Percentiles rank a stretch among this genome's conserved stretches.
These are phyloP conservation scores for Rhagium mordax DNA, from an alignment of 2,888 invertebrate species.

Conservation along the genomic window DNA sequence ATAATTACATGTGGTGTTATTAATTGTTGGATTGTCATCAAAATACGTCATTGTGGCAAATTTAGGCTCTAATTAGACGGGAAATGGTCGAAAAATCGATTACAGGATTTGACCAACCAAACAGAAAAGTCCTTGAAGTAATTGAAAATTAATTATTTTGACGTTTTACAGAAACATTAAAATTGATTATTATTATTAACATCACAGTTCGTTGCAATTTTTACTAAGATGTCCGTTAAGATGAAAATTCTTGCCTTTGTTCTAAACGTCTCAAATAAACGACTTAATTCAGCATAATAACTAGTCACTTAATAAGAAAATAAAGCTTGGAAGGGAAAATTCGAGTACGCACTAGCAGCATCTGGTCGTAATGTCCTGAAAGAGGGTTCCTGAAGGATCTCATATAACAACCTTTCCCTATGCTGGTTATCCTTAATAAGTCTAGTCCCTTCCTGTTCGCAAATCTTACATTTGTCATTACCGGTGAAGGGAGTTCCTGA, in stretches of 20 bases:
- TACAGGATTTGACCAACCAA: too few species aligned
- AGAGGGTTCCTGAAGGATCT: slow-evolving; percentile 37
- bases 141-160: too few species aligned
- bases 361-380: slow-evolving; percentile 48
- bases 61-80: too few species aligned
- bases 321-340: slow-evolving; percentile 51
- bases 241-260: neutral
- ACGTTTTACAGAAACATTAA: too few species aligned
- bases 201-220: neutral
- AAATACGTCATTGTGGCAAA: too few species aligned
- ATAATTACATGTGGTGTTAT: too few species aligned
- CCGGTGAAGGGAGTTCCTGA: slow-evolving; percentile 21
- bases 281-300: slow-evolving; percentile 56
- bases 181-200: neutral
- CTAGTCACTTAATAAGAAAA: slow-evolving; percentile 59
- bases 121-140: too few species aligned
- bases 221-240: neutral
- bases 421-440: slow-evolving; percentile 37
- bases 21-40: too few species aligned
- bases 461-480: slow-evolving; percentile 40
- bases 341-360: slow-evolving; percentile 52
- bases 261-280: slow-evolving; percentile 45
- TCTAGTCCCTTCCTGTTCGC: slow-evolving; percentile 32
- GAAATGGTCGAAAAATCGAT: too few species aligned
- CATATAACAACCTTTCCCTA: slow-evolving; percentile 11